Conservation (phyloP, 2,888 invertebrate genomes). For the Plemyria rubiginata region DNA sequence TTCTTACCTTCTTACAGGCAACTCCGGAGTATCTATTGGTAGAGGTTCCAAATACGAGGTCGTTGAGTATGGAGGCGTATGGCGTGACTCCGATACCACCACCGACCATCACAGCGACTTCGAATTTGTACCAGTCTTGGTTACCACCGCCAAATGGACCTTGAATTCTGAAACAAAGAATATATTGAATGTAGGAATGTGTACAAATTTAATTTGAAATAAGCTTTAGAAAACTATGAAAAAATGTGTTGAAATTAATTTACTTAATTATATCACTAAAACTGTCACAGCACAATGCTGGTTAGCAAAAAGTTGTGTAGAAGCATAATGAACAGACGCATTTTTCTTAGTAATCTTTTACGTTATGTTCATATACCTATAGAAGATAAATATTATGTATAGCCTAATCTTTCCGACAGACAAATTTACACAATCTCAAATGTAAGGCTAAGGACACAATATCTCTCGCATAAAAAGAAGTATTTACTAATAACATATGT, state of each 20-base stretch:
- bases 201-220: too few species aligned
- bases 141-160: conserved; percentile 99
- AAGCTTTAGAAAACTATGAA: neutral
- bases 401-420: too few species aligned
- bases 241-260: too few species aligned
- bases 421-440: neutral
- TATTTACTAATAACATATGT: conserved; percentile 38
- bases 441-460: conserved; percentile 1
- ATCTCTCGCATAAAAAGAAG: conserved; percentile 19
- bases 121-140: conserved; percentile 99
- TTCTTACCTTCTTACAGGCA: conserved; percentile 94
- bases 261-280: too few species aligned
- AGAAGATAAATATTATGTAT: too few species aligned
- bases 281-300: too few species aligned
- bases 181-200: neutral
- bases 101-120: conserved; percentile 98
- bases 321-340: too few species aligned
- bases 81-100: conserved; percentile 99
- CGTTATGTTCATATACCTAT: too few species aligned
- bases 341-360: too few species aligned
- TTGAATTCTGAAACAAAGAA: conserved; percentile 87
- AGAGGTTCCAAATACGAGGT: conserved; percentile 97
- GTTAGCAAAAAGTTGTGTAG: too few species aligned
- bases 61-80: conserved; percentile 98
- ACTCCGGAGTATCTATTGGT: conserved; percentile 98